These are phyloP conservation scores for Brachionus koreanus DNA, from an alignment of 1,140 invertebrate genomes.

Conservation along the genomic window DNA sequence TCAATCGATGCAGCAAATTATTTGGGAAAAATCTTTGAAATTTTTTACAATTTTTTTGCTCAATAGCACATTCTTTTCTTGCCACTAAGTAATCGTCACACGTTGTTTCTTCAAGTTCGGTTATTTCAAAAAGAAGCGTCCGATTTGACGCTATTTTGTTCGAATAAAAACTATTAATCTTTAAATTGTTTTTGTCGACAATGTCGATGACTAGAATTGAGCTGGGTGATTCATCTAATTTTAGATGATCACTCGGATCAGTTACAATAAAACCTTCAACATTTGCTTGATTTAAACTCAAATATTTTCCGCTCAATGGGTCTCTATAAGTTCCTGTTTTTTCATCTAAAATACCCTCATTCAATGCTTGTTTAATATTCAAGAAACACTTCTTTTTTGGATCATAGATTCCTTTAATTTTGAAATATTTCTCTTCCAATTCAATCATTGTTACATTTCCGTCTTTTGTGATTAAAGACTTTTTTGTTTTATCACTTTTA, in stretches of 20 bases:
- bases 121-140: slow-evolving; percentile 26
- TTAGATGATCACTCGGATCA: background rate
- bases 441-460: background rate
- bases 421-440: slow-evolving; percentile 7
- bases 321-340: background rate
- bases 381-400: background rate
- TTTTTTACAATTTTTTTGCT: background rate
- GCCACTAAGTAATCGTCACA: background rate
- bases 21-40: background rate
- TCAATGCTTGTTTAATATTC: background rate
- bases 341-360: background rate
- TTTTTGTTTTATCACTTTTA: background rate
- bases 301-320: background rate
- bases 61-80: background rate
- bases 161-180: background rate
- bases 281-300: slow-evolving; percentile 15
- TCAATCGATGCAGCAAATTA: too few relatives aligned
- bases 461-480: background rate
- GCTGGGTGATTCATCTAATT: background rate
- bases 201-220: slow-evolving; percentile 19
- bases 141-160: background rate
- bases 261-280: background rate
- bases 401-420: background rate
- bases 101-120: background rate
- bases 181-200: background rate